These are phyloP conservation scores for Periphyllus acericola DNA, from an alignment of 2,888 invertebrate species.

Conservation along the genomic window DNA sequence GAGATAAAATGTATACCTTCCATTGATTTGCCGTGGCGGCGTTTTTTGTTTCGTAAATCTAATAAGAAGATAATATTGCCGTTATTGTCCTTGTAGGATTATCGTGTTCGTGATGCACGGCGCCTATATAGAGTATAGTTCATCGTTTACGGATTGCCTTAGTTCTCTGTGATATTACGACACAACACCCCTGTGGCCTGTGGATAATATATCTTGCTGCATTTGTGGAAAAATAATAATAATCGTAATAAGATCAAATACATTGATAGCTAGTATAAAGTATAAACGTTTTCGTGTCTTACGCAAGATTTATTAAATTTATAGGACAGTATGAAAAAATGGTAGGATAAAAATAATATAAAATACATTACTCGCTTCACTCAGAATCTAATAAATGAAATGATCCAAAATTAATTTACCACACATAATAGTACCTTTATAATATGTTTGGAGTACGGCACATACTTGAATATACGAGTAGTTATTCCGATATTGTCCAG, in stretches of 20 bases:
- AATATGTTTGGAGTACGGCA: no score
- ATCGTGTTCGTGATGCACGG: slow-evolving; percentile 55
- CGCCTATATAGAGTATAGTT: not conserved
- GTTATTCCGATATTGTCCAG: no score
- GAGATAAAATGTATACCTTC: not conserved
- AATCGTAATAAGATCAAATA: slow-evolving; percentile 9
- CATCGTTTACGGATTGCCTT: slow-evolving; percentile 24
- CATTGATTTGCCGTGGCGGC: not conserved
- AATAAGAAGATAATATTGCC: slow-evolving; percentile 28
- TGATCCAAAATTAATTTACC: no score
- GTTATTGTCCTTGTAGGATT: not conserved
- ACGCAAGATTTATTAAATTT: not conserved
- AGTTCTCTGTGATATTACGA: slow-evolving; percentile 26
- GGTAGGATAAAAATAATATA: not conserved
- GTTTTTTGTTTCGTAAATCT: slow-evolving; percentile 34
- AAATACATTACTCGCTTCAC: not conserved
- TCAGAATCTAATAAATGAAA: no score
- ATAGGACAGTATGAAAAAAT: not conserved
- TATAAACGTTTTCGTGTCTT: not conserved
- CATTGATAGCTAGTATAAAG: not conserved
- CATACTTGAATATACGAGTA: no score
- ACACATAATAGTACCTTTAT: no score
- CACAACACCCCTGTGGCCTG: not conserved
- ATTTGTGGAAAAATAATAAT: not conserved
- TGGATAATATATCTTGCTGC: not conserved